Conservation (phyloP, 2,888 invertebrate species). For the Camptogramma bilineatum region DNA sequence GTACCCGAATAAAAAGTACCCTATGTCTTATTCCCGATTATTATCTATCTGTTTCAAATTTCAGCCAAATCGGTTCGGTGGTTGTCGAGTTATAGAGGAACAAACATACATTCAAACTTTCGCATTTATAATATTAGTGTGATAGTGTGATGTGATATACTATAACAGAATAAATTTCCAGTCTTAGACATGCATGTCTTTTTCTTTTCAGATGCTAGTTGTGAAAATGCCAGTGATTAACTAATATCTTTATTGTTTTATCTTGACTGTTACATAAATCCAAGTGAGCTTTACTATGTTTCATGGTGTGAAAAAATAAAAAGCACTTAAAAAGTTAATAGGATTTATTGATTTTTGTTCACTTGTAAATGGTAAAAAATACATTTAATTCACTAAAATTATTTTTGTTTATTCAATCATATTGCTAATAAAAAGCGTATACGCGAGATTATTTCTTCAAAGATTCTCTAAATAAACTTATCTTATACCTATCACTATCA, state of each 20-base stretch:
- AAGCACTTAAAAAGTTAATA: conserved; percentile 15
- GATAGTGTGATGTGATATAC: too few relatives aligned
- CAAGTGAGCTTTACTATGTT: neutral
- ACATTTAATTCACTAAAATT: conserved; percentile 12
- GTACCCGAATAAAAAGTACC: too few relatives aligned
- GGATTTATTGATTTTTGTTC: conserved; percentile 31
- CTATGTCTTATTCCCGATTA: too few relatives aligned
- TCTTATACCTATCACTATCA: conserved; percentile 22
- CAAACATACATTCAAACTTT: too few relatives aligned
- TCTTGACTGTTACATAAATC: neutral
- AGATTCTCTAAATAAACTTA: conserved; percentile 16
- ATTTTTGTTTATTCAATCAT: conserved; percentile 1
- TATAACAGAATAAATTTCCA: too few relatives aligned
- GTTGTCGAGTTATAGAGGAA: too few relatives aligned
- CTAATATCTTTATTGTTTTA: conserved; percentile 38
- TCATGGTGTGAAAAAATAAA: conserved; percentile 11
- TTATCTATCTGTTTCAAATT: too few relatives aligned
- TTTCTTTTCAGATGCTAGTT: conserved; percentile 72
- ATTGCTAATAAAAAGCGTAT: conserved; percentile 6
- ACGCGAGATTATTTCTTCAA: conserved; percentile 6
- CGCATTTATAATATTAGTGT: too few relatives aligned
- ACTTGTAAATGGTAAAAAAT: conserved; percentile 7
- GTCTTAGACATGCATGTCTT: conserved; percentile 9
- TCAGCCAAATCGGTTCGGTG: too few relatives aligned
- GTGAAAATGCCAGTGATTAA: conserved; percentile 79